Base-by-base conservation (phyloP, 2,797 vertebrate genomes). In the Hydrocynus forskahlii region DNA sequence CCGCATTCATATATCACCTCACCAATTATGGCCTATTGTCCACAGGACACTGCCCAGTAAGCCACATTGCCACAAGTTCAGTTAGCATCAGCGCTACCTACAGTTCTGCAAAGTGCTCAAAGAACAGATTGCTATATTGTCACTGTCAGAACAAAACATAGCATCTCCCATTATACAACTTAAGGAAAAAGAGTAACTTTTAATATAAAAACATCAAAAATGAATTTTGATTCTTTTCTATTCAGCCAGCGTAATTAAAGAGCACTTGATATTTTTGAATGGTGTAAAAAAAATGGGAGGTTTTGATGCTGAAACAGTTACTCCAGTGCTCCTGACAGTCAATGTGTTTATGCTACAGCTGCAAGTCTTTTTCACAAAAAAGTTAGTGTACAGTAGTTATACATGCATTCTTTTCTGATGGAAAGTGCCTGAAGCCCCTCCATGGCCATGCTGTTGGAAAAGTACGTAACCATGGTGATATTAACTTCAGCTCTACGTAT, bases 381-480 rank as follows among this genome's bases (percentile, higher is more conserved):
- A 63, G 29, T 50, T 38, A 38, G 71, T 38, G 19, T 66, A 67
- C 54, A 8, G 35, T 40, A 59, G 79, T 38, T 63, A 67, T 79
- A 43, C 55, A 23, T 40, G 9, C 59, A 54, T 76, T 17, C 68
- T 70, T 52, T 10, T 35, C 77, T 76, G 63, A 21, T 19, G 14
- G 54, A 64, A 23, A 63, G 35, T 38, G 16, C 23, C 23, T 29
- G 21, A 48, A 54, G 76, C 35, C 68, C 72, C 78, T 83, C 73
- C 40, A 55, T 74, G 69, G 29, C 71, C 52, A 6, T 38, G 72
- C 76, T 59, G 7, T 14, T 68, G 75, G 76, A 75, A 45, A 84
- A 77, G 57, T 40, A 25, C 29, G 75, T 80, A 77, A 84, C 78
- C 82, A 72, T 83, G 84, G 87, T 80, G 81, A 88, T 86, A 83